phyloP scores from a whole-genome alignment of 2,888 invertebrate species.

The Phrixothrix hirtus region DNA sequence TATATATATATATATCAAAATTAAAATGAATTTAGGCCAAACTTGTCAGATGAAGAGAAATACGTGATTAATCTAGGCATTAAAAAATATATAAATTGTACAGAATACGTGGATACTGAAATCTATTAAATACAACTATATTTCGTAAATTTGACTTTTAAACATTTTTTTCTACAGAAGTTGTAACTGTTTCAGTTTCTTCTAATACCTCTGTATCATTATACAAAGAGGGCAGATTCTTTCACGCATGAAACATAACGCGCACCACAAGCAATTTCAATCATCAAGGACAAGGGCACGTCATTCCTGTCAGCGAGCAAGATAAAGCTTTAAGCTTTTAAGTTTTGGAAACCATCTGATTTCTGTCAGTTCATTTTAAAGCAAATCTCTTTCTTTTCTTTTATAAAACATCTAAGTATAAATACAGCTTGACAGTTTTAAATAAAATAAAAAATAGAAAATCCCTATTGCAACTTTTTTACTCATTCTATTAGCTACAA shows the following conservation, averaged over 20 bases:
- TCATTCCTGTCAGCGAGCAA: conserved; percentile 23
- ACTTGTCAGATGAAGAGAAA: too few relatives aligned
- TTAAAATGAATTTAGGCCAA: too few relatives aligned
- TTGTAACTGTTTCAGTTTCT: conserved; percentile 1
- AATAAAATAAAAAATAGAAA: too few relatives aligned
- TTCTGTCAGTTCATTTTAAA: conserved; percentile 24
- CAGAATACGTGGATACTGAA: neutral
- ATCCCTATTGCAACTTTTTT: too few relatives aligned
- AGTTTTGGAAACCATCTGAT: conserved; percentile 25
- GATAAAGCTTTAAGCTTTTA: conserved; percentile 30
- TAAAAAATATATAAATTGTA: too few relatives aligned
- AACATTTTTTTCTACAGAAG: neutral
- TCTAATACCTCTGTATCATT: too few relatives aligned
- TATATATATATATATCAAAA: too few relatives aligned
- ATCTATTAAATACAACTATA: neutral
- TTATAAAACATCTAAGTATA: conserved; percentile 1
- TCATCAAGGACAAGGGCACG: conserved; percentile 31
- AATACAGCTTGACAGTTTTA: neutral
- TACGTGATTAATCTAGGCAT: too few relatives aligned
- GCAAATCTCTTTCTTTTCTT: conserved; percentile 15
- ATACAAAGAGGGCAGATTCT: conserved; percentile 20
- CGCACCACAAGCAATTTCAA: conserved; percentile 23
- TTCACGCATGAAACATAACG: conserved; percentile 28
- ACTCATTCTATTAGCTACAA: too few relatives aligned
- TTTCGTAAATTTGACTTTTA: neutral